Base-by-base conservation (phyloP, 2,113 vertebrate species). In the Pleuronectes platessa region DNA sequence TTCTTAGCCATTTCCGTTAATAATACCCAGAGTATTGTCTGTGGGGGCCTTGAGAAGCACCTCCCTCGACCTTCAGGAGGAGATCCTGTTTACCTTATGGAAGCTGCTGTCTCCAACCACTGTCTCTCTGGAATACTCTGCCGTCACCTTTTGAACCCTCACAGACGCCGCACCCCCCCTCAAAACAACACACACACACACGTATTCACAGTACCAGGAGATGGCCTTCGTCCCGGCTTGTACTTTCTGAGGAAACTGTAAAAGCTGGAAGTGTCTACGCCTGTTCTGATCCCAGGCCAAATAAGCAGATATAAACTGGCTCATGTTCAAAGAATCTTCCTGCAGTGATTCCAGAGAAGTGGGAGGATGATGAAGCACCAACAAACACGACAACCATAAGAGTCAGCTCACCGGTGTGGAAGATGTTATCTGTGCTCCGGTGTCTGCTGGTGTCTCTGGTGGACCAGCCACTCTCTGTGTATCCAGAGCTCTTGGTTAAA, bases 1-100 rank as follows among this genome's bases (percentile, higher is more conserved):
- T 94, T 95, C 94, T 93, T 94, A 94, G 93, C 86, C 79, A 67
- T 90, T 94, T 94, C 94, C 92, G 87, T 93, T 93, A 90, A 93
- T 90, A 94, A 93, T 92, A 93, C 81, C 88, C 91, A 93, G 90
- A 91, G 93, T 90, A 94, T 94, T 93, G 94, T 95, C 93, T 94
- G 90, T 71, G 83, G 89, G 86, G 87, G 90, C 91, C 92, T 92
- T 93, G 90, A 92, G 85, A 86, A 92, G 87, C 62, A 89, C 88
- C 92, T 89, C 92, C 90, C 88, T 82, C 80, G 85, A 92, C 93
- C 93, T 92, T 89, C 88, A 89, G 86, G 85, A 92, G 78, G 55
- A 93, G 90, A 94, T 94, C 94, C 93, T 94, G 94, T 94, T 95
- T 94, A 93, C 90, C 91, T 93, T 91, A 78, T 31, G 66, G 82